These are phyloP conservation scores for Schizotus pectinicornis DNA, from an alignment of 2,888 invertebrate species.

Conservation along the genomic window DNA sequence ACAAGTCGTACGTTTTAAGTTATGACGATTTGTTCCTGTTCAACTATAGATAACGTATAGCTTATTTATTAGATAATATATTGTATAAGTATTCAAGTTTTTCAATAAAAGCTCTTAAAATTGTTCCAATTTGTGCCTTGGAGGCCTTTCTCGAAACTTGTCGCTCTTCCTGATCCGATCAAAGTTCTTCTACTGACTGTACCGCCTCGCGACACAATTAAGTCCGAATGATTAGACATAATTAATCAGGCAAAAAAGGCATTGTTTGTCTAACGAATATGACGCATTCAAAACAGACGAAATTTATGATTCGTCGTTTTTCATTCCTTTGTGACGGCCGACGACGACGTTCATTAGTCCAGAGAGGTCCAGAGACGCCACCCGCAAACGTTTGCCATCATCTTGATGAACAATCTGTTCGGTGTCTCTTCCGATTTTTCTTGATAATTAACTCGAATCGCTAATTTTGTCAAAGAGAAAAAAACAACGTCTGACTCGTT, in stretches of 20 bases:
- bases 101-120: too few species aligned
- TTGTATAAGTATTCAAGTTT: too few species aligned
- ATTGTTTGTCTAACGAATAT: constrained; percentile 50
- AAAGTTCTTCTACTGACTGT: constrained; percentile 11
- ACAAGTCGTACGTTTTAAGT: too few species aligned
- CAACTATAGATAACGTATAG: too few species aligned
- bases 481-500: too few species aligned
- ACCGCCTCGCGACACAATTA: constrained; percentile 34
- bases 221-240: constrained; percentile 41
- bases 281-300: constrained; percentile 54
- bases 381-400: constrained; percentile 47
- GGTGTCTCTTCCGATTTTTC: constrained; percentile 27
- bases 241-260: constrained; percentile 48
- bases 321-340: constrained; percentile 37
- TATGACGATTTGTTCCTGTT: too few species aligned
- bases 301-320: constrained; percentile 51
- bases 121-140: too few species aligned
- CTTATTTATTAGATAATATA: too few species aligned
- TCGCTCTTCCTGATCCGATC: too few species aligned
- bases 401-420: constrained; percentile 49
- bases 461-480: too few species aligned
- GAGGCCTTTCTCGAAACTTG: too few species aligned
- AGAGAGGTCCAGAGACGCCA: constrained; percentile 24
- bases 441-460: not conserved
- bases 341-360: constrained; percentile 49